Percentiles rank a stretch among this genome's conserved stretches.
Evolutionary conservation across 2,888 invertebrate species (phyloP).

Genomic region (Pterobdella sp.): DNA sequence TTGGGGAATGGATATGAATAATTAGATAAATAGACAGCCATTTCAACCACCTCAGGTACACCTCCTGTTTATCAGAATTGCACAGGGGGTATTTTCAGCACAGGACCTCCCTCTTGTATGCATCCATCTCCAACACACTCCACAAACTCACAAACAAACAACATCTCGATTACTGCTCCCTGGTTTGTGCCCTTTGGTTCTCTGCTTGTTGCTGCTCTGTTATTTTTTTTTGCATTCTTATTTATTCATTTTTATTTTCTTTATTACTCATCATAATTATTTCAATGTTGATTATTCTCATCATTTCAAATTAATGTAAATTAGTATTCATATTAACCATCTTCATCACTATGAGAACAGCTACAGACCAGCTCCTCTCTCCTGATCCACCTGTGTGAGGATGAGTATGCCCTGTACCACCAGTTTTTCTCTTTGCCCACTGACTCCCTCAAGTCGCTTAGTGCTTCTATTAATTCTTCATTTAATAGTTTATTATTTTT

Average conservation of each 20-base stretch:
- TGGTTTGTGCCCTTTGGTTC: background rate
- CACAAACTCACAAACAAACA: background rate
- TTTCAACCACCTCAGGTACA: background rate
- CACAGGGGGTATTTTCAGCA: slow-evolving; percentile 13
- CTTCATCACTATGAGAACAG: too few relatives aligned
- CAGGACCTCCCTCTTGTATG: background rate
- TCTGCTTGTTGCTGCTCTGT: too few relatives aligned
- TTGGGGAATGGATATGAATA: background rate
- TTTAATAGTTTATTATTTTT: background rate
- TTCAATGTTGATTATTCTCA: background rate
- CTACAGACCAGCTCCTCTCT: slow-evolving; percentile 77
- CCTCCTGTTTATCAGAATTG: background rate
- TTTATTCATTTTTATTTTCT: background rate
- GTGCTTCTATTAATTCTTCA: background rate
- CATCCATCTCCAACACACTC: slow-evolving; percentile 10
- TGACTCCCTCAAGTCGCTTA: slow-evolving; percentile 47
- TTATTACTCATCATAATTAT: background rate
- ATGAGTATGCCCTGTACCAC: slow-evolving; percentile 81
- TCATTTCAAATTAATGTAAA: too few relatives aligned
- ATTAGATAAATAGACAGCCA: background rate
- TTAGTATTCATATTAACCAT: too few relatives aligned
- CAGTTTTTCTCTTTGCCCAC: slow-evolving; percentile 75
- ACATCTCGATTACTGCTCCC: background rate
- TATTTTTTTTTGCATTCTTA: background rate
- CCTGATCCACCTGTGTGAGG: slow-evolving; percentile 82